These are phyloP conservation scores for Latrodectus elegans DNA, from an alignment of 2,888 invertebrate genomes.

Conservation along the genomic window DNA sequence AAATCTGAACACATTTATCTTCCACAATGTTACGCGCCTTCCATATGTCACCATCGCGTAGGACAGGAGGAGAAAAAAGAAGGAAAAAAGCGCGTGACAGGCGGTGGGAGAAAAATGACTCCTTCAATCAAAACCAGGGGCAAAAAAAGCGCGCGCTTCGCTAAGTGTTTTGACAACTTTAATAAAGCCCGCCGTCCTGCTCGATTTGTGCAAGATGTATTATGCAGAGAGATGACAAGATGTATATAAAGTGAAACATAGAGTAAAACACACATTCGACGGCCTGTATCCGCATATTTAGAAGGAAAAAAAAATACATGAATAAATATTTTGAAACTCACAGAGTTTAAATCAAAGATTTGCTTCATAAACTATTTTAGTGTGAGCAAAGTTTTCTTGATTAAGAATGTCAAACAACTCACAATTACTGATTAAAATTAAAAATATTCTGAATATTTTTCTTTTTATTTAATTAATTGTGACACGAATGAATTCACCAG, in stretches of 20 bases:
- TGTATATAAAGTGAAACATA: background rate
- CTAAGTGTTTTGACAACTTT: slow-evolving; percentile 31
- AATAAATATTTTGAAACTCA: too few species aligned
- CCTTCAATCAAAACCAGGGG: background rate
- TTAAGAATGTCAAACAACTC: too few species aligned
- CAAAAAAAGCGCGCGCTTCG: background rate
- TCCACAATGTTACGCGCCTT: background rate
- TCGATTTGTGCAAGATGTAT: slow-evolving; percentile 25
- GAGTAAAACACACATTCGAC: too few species aligned
- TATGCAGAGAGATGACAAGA: slow-evolving; percentile 7
- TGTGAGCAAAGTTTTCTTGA: too few species aligned
- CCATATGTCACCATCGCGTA: background rate
- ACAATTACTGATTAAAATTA: too few species aligned
- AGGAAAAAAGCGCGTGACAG: background rate
- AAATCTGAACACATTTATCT: background rate
- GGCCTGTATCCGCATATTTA: too few species aligned
- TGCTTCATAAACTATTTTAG: too few species aligned
- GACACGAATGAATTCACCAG: too few species aligned
- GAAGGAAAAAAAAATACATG: too few species aligned
- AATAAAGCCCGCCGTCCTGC: slow-evolving; percentile 30
- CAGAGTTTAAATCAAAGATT: too few species aligned
- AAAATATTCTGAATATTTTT: too few species aligned
- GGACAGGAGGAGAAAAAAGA: background rate
- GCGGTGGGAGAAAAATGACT: background rate
- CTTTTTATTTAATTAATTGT: too few species aligned